phyloP scores from a whole-genome alignment of 2,113 vertebrate genomes.

The Antechinus stuartii region DNA sequence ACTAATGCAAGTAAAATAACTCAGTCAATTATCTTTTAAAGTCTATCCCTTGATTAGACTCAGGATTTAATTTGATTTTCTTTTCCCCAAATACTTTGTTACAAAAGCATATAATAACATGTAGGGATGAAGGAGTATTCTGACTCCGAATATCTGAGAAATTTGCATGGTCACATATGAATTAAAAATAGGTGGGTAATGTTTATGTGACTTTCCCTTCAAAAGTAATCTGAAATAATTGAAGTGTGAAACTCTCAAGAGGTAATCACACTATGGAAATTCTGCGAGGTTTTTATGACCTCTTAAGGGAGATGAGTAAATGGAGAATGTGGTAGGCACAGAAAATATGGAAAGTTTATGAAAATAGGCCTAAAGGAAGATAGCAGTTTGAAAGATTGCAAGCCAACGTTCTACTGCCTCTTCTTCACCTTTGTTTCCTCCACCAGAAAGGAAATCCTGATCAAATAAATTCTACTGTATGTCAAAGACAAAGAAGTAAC shows the following conservation, averaged over 20 bases:
- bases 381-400: not conserved
- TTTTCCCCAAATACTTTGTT: not conserved
- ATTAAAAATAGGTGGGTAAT: conserved; percentile 17
- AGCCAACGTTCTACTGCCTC: not conserved
- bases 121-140: conserved; percentile 3
- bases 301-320: conserved; percentile 1
- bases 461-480: conserved; percentile 35
- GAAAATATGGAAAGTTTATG: not conserved
- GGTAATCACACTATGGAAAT: conserved; percentile 27
- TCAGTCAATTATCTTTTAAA: not conserved
- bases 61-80: not conserved
- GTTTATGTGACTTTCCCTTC: conserved; percentile 15
- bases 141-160: conserved; percentile 16
- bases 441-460: conserved; percentile 14
- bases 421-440: not conserved
- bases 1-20: not conserved
- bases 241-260: conserved; percentile 27
- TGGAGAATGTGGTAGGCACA: not conserved
- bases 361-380: not conserved
- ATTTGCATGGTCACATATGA: conserved; percentile 10
- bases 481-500: conserved; percentile 13
- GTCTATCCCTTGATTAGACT: not conserved
- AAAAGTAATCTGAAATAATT: conserved; percentile 29
- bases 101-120: not conserved
- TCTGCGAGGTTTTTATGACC: not conserved